Conservation (phyloP, 2,888 invertebrate species). For the Allygus modestus region DNA sequence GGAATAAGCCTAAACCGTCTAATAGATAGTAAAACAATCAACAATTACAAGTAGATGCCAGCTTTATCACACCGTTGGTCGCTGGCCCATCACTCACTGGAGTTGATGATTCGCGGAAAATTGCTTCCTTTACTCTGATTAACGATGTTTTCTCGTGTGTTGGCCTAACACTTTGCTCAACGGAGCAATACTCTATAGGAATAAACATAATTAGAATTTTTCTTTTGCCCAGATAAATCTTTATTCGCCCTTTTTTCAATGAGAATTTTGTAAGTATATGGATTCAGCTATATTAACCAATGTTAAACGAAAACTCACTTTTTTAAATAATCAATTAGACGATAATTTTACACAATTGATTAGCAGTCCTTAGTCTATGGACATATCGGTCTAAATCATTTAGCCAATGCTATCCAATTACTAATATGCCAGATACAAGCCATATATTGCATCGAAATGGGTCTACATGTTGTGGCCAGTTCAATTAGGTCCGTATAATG, state of each 20-base stretch:
- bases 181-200: background rate
- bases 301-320: too few relatives aligned
- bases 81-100: background rate
- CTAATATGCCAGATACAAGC: background rate
- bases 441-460: background rate
- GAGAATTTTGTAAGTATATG: too few relatives aligned
- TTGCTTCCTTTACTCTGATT: conserved; percentile 31
- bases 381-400: too few relatives aligned
- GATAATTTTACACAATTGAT: too few relatives aligned
- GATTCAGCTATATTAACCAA: too few relatives aligned
- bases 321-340: too few relatives aligned
- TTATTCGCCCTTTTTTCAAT: too few relatives aligned
- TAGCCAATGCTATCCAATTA: background rate
- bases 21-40: too few relatives aligned
- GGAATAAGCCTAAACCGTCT: too few relatives aligned
- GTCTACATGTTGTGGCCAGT: background rate
- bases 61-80: background rate
- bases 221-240: too few relatives aligned
- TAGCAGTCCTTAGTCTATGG: too few relatives aligned
- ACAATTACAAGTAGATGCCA: background rate
- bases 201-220: too few relatives aligned
- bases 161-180: conserved; percentile 15
- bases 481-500: background rate
- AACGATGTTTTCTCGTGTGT: conserved; percentile 27
- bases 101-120: conserved; percentile 31